These are phyloP conservation scores for Atherix ibis DNA, from an alignment of 2,888 invertebrate genomes.

Conservation along the genomic window DNA sequence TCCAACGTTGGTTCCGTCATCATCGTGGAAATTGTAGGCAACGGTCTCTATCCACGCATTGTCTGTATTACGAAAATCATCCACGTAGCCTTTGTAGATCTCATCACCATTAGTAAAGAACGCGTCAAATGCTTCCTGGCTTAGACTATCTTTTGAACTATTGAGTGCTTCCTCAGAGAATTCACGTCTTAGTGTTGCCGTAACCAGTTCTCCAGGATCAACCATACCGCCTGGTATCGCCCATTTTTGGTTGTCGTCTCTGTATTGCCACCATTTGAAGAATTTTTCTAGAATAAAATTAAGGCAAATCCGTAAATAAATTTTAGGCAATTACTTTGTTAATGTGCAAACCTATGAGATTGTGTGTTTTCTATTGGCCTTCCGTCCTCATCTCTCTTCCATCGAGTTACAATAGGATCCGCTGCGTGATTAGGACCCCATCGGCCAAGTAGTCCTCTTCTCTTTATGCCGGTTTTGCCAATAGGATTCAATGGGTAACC, in stretches of 20 bases:
- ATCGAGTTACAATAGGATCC: slow-evolving; percentile 89
- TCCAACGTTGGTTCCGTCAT: slow-evolving; percentile 50
- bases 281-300: slow-evolving; percentile 43
- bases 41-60: slow-evolving; percentile 98
- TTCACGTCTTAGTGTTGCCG: slow-evolving; percentile 69
- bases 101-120: slow-evolving; percentile 56
- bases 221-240: slow-evolving; percentile 93
- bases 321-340: background rate
- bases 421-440: slow-evolving; percentile 99
- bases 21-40: slow-evolving; percentile 87
- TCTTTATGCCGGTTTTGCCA: slow-evolving; percentile 80
- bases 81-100: slow-evolving; percentile 83
- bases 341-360: slow-evolving; percentile 25
- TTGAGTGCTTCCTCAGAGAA: slow-evolving; percentile 92
- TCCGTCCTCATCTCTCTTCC: slow-evolving; percentile 43
- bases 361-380: slow-evolving; percentile 17
- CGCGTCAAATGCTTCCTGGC: slow-evolving; percentile 36
- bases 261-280: slow-evolving; percentile 87
- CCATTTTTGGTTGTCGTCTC: slow-evolving; percentile 81
- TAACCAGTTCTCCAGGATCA: slow-evolving; percentile 77
- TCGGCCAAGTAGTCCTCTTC: slow-evolving; percentile 74
- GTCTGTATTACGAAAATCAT: slow-evolving; percentile 95
- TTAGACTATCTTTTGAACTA: too few species aligned
- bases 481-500: slow-evolving; percentile 65
- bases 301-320: too few species aligned